Evolutionary conservation across 2,113 vertebrate species (phyloP).

Genomic region (Numenius arquata): DNA sequence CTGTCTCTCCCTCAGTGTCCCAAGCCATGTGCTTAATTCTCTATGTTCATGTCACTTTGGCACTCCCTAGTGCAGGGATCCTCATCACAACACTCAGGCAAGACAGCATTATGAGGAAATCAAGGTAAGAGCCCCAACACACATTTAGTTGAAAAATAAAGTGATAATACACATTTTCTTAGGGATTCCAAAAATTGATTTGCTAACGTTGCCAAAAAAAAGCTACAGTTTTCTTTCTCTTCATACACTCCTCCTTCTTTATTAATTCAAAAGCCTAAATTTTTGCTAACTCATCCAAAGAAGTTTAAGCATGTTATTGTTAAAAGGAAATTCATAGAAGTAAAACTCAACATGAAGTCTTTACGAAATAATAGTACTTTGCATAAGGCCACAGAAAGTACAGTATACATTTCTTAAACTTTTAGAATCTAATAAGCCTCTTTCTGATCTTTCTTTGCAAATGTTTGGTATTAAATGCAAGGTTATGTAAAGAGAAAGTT

Average conservation of each 20-base stretch:
- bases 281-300: background rate
- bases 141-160: background rate
- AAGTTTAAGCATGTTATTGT: background rate
- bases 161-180: background rate
- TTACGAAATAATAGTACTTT: background rate
- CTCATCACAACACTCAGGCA: background rate
- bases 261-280: background rate
- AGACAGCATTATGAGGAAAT: background rate
- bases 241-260: background rate
- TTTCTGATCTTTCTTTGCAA: background rate
- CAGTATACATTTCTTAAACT: background rate
- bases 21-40: background rate
- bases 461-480: background rate
- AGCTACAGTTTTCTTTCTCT: background rate
- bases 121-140: background rate
- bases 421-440: background rate
- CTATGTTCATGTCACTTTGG: rapidly evolving
- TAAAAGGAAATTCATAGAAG: background rate
- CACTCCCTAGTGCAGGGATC: background rate
- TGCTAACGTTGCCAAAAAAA: background rate
- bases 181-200: background rate
- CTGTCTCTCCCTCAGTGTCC: background rate
- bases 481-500: background rate
- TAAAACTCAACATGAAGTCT: background rate
- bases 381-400: background rate